Percentiles rank a stretch among this genome's conserved stretches.
phyloP scores from a whole-genome alignment of 2,113 vertebrate genomes.

The Panthera tigris region DNA sequence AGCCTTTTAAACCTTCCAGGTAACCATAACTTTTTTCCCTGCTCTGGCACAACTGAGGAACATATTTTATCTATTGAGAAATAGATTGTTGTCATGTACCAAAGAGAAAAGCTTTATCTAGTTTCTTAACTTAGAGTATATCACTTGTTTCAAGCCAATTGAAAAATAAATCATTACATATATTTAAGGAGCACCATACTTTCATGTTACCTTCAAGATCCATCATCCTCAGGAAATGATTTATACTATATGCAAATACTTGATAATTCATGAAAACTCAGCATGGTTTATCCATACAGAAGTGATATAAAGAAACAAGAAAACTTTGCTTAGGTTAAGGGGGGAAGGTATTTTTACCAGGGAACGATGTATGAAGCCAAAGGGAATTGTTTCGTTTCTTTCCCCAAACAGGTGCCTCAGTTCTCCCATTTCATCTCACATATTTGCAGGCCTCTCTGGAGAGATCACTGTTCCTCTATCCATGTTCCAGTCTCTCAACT shows the following conservation, averaged over 20 bases:
- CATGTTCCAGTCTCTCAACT: too few species aligned
- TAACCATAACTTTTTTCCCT: background rate
- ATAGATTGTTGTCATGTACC: background rate
- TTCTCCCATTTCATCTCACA: background rate
- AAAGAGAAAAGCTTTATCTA: background rate
- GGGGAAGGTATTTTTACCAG: background rate
- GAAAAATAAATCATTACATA: background rate
- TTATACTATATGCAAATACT: too few species aligned
- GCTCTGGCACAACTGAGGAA: background rate
- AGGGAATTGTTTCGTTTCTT: background rate
- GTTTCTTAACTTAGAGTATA: too few species aligned
- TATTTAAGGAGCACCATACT: background rate
- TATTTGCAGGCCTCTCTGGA: background rate
- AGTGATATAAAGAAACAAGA: background rate
- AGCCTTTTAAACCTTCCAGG: background rate
- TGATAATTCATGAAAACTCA: background rate
- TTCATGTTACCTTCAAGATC: background rate
- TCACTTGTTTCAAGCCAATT: background rate
- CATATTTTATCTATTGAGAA: background rate
- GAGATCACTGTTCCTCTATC: background rate
- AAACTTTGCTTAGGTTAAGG: background rate
- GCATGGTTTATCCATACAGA: too few species aligned
- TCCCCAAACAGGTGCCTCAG: background rate
- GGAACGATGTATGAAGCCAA: background rate
- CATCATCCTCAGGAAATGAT: background rate